A percentile compares a stretch with the other conserved stretches of the same genome.
These are phyloP conservation scores for Odontamblyopus lacepedii DNA, from an alignment of 2,797 vertebrate genomes.

Conservation along the genomic window DNA sequence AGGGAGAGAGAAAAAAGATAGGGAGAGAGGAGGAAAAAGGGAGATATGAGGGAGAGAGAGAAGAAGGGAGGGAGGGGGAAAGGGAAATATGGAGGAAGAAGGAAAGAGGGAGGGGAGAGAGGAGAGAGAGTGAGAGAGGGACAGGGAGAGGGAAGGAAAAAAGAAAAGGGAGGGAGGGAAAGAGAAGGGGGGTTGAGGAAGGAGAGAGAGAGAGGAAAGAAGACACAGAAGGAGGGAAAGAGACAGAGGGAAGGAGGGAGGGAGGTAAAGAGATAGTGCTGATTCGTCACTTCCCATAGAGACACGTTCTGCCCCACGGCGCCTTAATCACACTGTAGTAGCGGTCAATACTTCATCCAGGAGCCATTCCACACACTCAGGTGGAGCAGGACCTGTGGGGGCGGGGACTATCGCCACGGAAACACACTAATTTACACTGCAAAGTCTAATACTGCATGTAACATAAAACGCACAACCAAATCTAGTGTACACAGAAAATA, in stretches of 20 bases:
- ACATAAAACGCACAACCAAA: too few relatives aligned
- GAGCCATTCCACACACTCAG: conserved; percentile 78
- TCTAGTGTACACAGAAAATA: too few relatives aligned
- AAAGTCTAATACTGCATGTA: too few relatives aligned
- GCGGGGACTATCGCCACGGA: background rate
- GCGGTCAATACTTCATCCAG: conserved; percentile 88
- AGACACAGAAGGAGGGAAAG: background rate
- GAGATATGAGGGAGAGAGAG: background rate
- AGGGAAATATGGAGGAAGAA: background rate
- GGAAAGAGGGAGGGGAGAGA: background rate
- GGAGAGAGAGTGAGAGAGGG: background rate
- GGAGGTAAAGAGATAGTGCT: conserved; percentile 70
- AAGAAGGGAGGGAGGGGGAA: background rate
- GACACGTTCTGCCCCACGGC: conserved; percentile 79
- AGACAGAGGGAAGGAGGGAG: background rate
- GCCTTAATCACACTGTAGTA: conserved; percentile 86
- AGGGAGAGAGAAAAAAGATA: background rate
- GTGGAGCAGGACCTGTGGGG: conserved; percentile 81
- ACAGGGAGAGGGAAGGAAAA: background rate
- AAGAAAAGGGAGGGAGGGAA: too few relatives aligned
- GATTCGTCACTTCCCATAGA: conserved; percentile 81
- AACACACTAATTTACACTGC: too few relatives aligned
- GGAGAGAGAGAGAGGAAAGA: background rate
- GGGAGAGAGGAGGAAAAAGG: background rate
- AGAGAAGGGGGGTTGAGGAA: background rate